phyloP scores from a whole-genome alignment of 2,113 vertebrate species.

The Pangasianodon gigas region DNA sequence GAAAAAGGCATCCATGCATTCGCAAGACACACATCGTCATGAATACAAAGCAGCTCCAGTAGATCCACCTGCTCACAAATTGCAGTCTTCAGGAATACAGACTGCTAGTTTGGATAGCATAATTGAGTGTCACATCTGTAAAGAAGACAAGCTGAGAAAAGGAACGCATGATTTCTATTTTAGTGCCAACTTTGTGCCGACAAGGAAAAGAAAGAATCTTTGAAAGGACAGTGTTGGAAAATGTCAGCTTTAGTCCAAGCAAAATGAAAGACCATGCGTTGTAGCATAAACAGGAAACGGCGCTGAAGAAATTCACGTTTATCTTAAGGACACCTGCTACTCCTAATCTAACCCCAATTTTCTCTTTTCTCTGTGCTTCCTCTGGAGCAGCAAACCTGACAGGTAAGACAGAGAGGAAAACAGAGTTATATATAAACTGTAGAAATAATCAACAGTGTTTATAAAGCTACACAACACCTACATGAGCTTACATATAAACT shows the following conservation, averaged over 20 bases:
- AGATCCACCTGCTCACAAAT: slow-evolving; percentile 66
- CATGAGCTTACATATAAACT: background rate
- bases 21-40: slow-evolving; percentile 3
- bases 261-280: background rate
- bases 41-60: slow-evolving; percentile 58
- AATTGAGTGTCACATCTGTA: slow-evolving; percentile 64
- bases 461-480: background rate
- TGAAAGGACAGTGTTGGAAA: slow-evolving; percentile 4
- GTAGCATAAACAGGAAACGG: background rate
- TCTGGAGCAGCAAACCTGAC: slow-evolving; percentile 99
- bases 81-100: slow-evolving; percentile 55
- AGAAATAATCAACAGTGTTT: background rate
- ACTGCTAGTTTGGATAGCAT: slow-evolving; percentile 55
- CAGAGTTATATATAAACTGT: background rate
- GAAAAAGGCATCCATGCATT: slow-evolving; percentile 17
- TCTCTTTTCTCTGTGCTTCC: slow-evolving; percentile 56
- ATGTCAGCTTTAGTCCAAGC: background rate
- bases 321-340: slow-evolving; percentile 19
- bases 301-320: background rate
- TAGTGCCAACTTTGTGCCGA: background rate
- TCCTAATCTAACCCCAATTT: slow-evolving; percentile 38
- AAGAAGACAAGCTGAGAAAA: slow-evolving; percentile 24
- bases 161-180: background rate
- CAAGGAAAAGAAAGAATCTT: background rate
- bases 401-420: slow-evolving; percentile 81